These are phyloP conservation scores for Mallotus villosus DNA, from an alignment of 2,797 vertebrate species.

Conservation along the genomic window DNA sequence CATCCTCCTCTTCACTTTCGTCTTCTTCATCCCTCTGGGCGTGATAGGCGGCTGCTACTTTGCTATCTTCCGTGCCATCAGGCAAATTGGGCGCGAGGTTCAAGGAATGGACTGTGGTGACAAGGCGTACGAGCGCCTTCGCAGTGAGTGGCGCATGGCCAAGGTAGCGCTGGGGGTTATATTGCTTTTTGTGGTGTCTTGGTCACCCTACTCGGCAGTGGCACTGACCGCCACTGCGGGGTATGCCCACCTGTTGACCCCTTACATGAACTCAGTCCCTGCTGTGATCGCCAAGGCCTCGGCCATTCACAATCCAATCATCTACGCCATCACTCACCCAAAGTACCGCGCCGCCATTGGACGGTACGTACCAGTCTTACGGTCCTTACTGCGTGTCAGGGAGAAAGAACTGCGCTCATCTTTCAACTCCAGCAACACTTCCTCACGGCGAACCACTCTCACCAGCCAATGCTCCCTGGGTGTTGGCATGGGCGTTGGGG, in stretches of 20 bases:
- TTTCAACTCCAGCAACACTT: conserved; percentile 64
- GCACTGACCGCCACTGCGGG: conserved; percentile 82
- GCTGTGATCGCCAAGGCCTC: conserved; percentile 85
- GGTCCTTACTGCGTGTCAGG: conserved; percentile 69
- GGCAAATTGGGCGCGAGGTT: conserved; percentile 72
- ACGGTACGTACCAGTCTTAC: conserved; percentile 76
- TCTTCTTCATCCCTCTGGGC: conserved; percentile 82
- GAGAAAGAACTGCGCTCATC: conserved; percentile 63
- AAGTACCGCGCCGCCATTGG: conserved; percentile 82
- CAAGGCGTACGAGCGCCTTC: conserved; percentile 72
- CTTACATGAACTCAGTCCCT: conserved; percentile 81
- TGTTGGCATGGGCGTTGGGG: conserved; percentile 51
- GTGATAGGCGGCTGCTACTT: conserved; percentile 80
- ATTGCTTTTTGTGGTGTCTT: conserved; percentile 79
- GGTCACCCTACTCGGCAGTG: conserved; percentile 82
- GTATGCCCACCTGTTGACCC: conserved; percentile 77
- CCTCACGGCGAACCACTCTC: conserved; percentile 67
- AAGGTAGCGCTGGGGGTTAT: conserved; percentile 81
- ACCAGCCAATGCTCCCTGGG: conserved; percentile 71
- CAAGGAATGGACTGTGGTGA: conserved; percentile 69
- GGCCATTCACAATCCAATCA: conserved; percentile 84
- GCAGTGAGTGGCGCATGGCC: conserved; percentile 84
- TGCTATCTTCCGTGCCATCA: conserved; percentile 80
- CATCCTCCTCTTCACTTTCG: conserved; percentile 90
- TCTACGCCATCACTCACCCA: conserved; percentile 84